phyloP scores from a whole-genome alignment of 2,797 vertebrate genomes.

The Garrulus glandarius region DNA sequence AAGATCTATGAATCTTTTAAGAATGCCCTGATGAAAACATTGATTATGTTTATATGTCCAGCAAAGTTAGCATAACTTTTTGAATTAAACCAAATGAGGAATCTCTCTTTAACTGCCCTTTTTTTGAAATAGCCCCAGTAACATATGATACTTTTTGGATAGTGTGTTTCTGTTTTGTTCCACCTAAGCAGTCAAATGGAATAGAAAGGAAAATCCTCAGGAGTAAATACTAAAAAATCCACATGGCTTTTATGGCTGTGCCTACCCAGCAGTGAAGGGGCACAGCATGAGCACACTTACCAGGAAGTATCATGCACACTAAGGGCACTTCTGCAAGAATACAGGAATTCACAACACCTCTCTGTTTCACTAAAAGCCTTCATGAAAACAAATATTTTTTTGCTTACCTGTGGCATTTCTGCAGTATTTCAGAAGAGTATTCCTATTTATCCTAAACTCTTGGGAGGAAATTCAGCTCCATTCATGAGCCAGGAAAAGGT shows the following conservation, averaged over 20 bases:
- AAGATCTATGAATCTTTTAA: background rate
- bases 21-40: background rate
- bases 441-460: background rate
- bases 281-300: background rate
- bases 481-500: background rate
- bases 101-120: background rate
- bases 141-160: background rate
- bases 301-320: background rate
- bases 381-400: background rate
- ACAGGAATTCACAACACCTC: background rate
- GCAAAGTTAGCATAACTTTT: background rate
- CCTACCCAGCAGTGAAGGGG: background rate
- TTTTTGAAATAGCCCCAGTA: background rate
- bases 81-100: background rate
- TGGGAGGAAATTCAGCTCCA: background rate
- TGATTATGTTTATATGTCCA: background rate
- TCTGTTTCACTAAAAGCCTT: background rate
- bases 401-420: background rate
- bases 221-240: background rate
- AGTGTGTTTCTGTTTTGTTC: background rate
- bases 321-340: background rate
- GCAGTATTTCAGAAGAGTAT: background rate
- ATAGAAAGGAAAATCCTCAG: background rate
- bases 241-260: background rate
- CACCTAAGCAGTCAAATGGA: background rate